Evolutionary conservation across 2,888 invertebrate genomes (phyloP).

Genomic region (Sarcophaga carnaria): DNA sequence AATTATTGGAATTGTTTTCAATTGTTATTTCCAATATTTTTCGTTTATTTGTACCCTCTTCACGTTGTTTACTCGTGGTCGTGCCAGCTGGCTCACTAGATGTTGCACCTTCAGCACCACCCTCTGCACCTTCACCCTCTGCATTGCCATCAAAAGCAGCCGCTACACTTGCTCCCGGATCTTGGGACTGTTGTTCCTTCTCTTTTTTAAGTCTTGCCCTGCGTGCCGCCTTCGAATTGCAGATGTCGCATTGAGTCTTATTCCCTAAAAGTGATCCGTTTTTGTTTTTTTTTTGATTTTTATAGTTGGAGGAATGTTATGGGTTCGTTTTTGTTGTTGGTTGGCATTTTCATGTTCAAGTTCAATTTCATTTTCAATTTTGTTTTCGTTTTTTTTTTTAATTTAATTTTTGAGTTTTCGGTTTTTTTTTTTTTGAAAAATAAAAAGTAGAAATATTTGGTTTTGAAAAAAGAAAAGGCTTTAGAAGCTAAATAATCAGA

Average conservation of each 20-base stretch:
- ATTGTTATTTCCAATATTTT: too few species aligned
- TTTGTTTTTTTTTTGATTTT: slow-evolving; percentile 26
- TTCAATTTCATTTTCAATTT: slow-evolving; percentile 17
- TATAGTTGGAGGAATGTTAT: background rate
- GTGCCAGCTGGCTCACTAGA: slow-evolving; percentile 79
- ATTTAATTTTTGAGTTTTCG: background rate
- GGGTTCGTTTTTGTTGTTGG: slow-evolving; percentile 40
- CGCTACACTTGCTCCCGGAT: slow-evolving; percentile 78
- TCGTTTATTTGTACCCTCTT: slow-evolving; percentile 75
- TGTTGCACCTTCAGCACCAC: slow-evolving; percentile 75
- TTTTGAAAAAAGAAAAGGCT: slow-evolving; percentile 31
- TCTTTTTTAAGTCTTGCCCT: slow-evolving; percentile 87
- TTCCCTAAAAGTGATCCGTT: slow-evolving; percentile 86
- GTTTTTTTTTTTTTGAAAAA: slow-evolving; percentile 43
- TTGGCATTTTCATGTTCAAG: slow-evolving; percentile 18
- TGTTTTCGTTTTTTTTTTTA: background rate
- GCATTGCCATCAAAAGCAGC: slow-evolving; percentile 76
- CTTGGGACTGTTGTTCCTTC: slow-evolving; percentile 82
- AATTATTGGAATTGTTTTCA: too few species aligned
- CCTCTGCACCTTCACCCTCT: slow-evolving; percentile 69
- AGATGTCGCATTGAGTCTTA: slow-evolving; percentile 94
- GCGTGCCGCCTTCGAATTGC: slow-evolving; percentile 89
- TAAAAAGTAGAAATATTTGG: slow-evolving; percentile 7
- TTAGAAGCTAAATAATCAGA: slow-evolving; percentile 53
- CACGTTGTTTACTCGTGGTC: slow-evolving; percentile 73